Evolutionary conservation across 2,888 invertebrate genomes (phyloP).

Genomic region (Rhamphomyia laevipes): DNA sequence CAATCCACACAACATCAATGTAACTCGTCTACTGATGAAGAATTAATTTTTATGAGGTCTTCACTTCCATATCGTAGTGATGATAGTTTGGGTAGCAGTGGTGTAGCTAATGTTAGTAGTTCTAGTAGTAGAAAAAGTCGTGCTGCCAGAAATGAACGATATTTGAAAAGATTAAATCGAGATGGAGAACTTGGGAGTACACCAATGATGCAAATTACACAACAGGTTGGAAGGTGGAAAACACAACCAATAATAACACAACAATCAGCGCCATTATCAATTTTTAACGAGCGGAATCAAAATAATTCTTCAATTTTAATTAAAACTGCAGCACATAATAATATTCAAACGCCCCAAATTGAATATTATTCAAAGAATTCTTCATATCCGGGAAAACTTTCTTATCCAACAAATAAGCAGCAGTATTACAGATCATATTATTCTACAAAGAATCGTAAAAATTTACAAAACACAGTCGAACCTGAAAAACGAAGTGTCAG

Average conservation of each 20-base stretch:
- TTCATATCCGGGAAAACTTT: too few relatives aligned
- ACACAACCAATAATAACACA: conserved; percentile 26
- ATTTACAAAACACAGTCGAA: conserved; percentile 27
- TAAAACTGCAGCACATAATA: not conserved
- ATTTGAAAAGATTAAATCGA: conserved; percentile 60
- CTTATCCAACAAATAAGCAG: too few relatives aligned
- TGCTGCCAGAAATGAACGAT: conserved; percentile 67
- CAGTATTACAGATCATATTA: too few relatives aligned
- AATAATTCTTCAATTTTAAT: not conserved
- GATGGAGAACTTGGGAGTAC: conserved; percentile 47
- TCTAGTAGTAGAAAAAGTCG: conserved; percentile 49
- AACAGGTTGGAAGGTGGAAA: conserved; percentile 41
- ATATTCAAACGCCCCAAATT: not conserved
- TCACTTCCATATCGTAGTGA: conserved; percentile 56
- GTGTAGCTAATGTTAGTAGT: conserved; percentile 19
- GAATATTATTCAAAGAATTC: not conserved
- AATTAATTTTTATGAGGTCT: conserved; percentile 51
- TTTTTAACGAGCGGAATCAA: conserved; percentile 20
- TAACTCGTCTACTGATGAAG: conserved; percentile 31
- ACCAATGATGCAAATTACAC: conserved; percentile 25
- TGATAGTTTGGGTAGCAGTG: conserved; percentile 50
- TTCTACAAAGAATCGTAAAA: conserved; percentile 12
- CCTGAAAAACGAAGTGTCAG: conserved; percentile 34
- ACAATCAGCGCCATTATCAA: conserved; percentile 31
- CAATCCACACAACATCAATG: conserved; percentile 3